Conservation (phyloP, 1,140 invertebrate species). For the Hylaeus anthracinus region DNA sequence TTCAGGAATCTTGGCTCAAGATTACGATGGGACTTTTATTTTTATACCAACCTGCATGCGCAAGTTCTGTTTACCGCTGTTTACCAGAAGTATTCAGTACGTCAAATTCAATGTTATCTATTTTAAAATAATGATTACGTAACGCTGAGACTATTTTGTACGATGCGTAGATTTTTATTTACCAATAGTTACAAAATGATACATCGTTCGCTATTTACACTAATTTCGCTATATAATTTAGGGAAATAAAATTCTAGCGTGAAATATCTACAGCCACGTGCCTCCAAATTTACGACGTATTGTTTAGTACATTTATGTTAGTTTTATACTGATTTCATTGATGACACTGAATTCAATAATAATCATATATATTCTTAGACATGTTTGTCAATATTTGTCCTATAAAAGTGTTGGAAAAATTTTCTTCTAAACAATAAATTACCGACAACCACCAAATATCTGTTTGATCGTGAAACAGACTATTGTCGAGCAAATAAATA, state of each 20-base stretch:
- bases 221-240: neutral
- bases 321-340: too few species aligned
- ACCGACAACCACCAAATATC: too few species aligned
- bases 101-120: neutral
- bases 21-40: neutral
- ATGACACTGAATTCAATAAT: neutral
- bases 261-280: neutral
- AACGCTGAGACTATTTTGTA: neutral
- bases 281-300: neutral
- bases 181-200: conserved; percentile 41
- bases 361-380: neutral
- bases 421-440: neutral
- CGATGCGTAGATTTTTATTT: conserved; percentile 29
- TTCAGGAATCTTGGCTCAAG: too few species aligned
- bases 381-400: neutral
- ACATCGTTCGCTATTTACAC: conserved; percentile 33
- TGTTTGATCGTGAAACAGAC: too few species aligned
- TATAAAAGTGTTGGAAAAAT: neutral
- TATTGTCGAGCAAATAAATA: too few species aligned
- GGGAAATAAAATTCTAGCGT: neutral
- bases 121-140: neutral
- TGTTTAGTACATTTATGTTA: neutral
- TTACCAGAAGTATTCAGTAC: neutral
- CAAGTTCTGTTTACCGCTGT: too few species aligned
- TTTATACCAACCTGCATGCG: neutral